Evolutionary conservation across 2,113 vertebrate genomes (phyloP).

Genomic region (Ciconia boyciana): DNA sequence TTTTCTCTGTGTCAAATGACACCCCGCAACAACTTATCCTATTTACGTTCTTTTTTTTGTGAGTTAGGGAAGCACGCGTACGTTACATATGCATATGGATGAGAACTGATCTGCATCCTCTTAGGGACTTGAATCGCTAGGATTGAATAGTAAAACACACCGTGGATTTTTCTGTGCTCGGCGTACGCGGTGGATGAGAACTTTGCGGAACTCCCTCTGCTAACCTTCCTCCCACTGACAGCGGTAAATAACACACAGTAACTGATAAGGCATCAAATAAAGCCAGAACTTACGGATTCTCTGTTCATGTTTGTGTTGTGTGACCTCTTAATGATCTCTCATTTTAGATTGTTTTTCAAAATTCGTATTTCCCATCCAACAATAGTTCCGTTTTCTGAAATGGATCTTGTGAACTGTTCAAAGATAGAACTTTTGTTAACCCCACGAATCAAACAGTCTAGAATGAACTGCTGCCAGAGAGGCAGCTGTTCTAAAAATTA

Average conservation of each 20-base stretch:
- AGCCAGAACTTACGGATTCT: not conserved
- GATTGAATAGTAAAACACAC: not conserved
- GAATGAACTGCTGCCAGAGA: not conserved
- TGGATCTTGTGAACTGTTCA: not conserved
- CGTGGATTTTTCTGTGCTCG: accelerated
- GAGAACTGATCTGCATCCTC: not conserved
- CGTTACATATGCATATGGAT: accelerated
- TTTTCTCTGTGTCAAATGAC: not conserved
- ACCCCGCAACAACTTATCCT: no score
- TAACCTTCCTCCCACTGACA: accelerated
- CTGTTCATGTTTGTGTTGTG: not conserved
- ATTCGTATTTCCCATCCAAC: not conserved
- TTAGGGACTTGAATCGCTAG: accelerated
- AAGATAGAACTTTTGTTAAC: not conserved
- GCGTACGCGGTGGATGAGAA: accelerated
- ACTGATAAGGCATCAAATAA: no score
- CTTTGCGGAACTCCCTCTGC: accelerated
- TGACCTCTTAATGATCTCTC: not conserved
- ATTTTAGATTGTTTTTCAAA: not conserved
- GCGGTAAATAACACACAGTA: accelerated
- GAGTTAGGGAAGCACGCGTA: no score
- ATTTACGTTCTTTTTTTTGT: not conserved
- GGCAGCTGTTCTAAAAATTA: not conserved
- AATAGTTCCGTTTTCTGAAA: not conserved
- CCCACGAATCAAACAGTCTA: accelerated